A percentile compares a stretch with the other conserved stretches of the same genome.
Evolutionary conservation across 2,888 invertebrate genomes (phyloP).

Genomic region (Calameuta filiformis): DNA sequence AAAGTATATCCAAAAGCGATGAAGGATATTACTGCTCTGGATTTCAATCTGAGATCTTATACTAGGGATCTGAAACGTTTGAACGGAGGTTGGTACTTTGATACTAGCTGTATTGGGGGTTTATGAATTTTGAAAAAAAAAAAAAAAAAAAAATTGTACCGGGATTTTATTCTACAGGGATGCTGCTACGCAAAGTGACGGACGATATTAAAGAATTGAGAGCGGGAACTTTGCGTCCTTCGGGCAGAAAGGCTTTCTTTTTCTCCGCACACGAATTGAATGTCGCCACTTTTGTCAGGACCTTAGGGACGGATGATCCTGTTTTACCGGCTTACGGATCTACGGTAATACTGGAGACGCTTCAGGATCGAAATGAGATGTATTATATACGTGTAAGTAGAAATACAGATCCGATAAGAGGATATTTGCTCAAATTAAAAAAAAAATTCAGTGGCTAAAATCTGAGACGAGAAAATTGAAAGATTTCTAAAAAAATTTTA

Average conservation of each 20-base stretch:
- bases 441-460: not conserved
- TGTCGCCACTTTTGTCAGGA: constrained; percentile 46
- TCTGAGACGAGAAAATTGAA: not conserved
- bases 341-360: constrained; percentile 54
- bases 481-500: not conserved
- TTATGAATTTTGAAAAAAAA: not conserved
- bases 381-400: constrained; percentile 49
- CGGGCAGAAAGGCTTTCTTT: constrained; percentile 51
- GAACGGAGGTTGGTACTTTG: constrained; percentile 57
- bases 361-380: constrained; percentile 42
- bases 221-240: constrained; percentile 35
- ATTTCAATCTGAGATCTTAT: constrained; percentile 62
- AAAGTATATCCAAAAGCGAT: constrained; percentile 61
- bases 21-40: constrained; percentile 58
- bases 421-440: not conserved
- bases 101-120: not conserved
- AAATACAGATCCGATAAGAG: not conserved
- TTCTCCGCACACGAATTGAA: constrained; percentile 55
- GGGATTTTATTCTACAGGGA: constrained; percentile 33
- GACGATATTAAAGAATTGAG: constrained; percentile 46
- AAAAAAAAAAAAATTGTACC: not conserved
- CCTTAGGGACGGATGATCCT: constrained; percentile 52
- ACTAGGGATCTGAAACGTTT: constrained; percentile 59
- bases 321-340: constrained; percentile 53
- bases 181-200: constrained; percentile 49